A percentile compares a stretch with the other conserved stretches of the same genome.
Conservation (phyloP, 1,140 invertebrate genomes). For the Eulimnadia texana region DNA sequence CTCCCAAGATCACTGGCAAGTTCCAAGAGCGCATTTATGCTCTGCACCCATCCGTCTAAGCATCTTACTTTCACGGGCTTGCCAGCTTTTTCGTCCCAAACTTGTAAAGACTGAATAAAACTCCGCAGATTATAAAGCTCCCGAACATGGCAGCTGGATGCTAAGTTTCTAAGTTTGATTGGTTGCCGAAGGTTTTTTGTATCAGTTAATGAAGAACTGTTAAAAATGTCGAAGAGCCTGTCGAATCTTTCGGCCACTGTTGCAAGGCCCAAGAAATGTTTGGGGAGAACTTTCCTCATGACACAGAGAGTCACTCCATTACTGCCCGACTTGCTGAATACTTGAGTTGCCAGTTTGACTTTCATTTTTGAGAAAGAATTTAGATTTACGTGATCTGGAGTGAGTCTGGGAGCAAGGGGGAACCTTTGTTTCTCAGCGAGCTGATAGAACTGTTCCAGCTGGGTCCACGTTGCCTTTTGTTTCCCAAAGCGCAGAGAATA, state of each 20-base stretch:
- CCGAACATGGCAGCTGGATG: not conserved
- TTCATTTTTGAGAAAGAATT: not conserved
- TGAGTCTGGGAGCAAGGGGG: not conserved
- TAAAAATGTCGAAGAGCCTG: not conserved
- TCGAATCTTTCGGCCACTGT: not conserved
- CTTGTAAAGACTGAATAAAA: not conserved
- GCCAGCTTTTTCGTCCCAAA: not conserved
- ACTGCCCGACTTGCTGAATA: not conserved
- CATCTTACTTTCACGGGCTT: not conserved
- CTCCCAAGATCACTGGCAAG: no score
- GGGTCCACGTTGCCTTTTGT: not conserved
- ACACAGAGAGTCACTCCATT: not conserved
- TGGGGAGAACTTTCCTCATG: not conserved
- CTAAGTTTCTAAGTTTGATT: not conserved
- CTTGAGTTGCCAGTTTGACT: not conserved
- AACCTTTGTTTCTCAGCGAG: not conserved
- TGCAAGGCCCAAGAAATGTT: not conserved
- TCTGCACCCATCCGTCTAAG: not conserved
- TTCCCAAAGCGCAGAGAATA: not conserved
- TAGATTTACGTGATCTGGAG: not conserved
- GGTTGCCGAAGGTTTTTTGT: not conserved
- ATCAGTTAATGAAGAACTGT: not conserved
- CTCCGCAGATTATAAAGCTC: not conserved
- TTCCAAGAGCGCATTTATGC: no score
- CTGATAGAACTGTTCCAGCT: not conserved